Base-by-base conservation (phyloP, 1,140 invertebrate species). In the Neodiprion virginianus region DNA sequence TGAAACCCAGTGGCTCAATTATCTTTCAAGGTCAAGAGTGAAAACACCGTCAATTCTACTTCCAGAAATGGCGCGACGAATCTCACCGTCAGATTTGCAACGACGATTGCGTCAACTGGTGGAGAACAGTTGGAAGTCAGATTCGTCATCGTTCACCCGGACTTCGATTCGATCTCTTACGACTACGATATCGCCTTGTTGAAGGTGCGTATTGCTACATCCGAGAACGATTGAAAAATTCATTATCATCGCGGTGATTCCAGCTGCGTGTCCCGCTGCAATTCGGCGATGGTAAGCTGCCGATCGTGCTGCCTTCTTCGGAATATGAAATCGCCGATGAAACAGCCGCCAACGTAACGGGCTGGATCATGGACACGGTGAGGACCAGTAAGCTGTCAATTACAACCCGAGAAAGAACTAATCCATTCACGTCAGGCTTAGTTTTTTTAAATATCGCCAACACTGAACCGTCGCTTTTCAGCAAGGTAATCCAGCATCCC, bases 131-230 rank as follows among this genome's bases (percentile, higher is more conserved):
- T 78, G 49, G n/a, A 72, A 67, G 77, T 82, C 23, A 47, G 69
- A 12, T 75, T 72, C 21, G 74, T 83, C 17, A 78, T 80, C 5
- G 47, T 79, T 1, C 83, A 83, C 74, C 53, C 85, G 67, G 68
- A 79, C 17, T 85, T 80, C 66, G 71, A 83, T 17, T 78, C 75
- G n/a, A 65, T 50, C 14, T 79, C 82, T 0, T 83, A 83, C 69
- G 79, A 87, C 76, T 89, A 88, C 77, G 89, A 91, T 77, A 87
- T 91, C 47, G 90, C 89, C 7, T 72, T 91, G n/a, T 77, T 86
- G 7, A 87, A 88, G 76, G 87, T 85, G 79, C n/a, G 50, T 11
- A 12, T n/a, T 10, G 12, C 47, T 14, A 71, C 21, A 17, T 48
- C 71, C 12, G n/a, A 67, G 53, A 17, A 72, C 48, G 69, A 74